Conservation (phyloP, 2,888 invertebrate species). For the Cephus spinipes region DNA sequence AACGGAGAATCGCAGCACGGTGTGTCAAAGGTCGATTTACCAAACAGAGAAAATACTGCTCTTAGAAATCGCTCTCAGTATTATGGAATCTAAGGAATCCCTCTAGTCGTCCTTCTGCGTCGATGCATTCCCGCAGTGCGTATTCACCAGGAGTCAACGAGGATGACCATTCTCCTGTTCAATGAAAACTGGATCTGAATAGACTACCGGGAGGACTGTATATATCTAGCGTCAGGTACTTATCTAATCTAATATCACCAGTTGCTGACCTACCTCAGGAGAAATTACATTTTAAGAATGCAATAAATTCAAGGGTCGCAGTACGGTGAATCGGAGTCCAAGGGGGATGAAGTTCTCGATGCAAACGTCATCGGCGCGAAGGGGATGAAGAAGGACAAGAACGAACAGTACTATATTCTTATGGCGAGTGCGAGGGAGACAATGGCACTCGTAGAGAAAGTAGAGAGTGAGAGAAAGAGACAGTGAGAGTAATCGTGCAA, state of each 20-base stretch:
- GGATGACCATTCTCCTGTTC: neutral
- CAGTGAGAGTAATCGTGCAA: slow-evolving; percentile 2
- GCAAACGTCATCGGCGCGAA: neutral
- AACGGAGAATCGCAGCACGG: neutral
- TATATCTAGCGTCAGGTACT: neutral
- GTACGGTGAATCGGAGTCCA: neutral
- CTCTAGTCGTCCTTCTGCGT: neutral
- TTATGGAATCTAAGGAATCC: neutral
- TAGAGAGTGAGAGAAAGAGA: slow-evolving; percentile 1
- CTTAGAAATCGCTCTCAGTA: neutral
- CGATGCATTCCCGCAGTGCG: neutral
- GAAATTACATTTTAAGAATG: slow-evolving; percentile 45
- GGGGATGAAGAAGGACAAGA: neutral
- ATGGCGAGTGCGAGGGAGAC: slow-evolving; percentile 7
- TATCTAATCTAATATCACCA: neutral
- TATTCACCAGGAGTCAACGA: neutral
- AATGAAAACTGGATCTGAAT: neutral
- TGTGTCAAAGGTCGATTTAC: neutral
- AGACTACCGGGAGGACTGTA: neutral
- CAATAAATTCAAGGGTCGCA: slow-evolving; percentile 43
- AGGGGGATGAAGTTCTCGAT: slow-evolving; percentile 1
- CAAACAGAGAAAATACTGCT: neutral
- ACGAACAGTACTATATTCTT: neutral
- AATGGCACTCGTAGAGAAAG: neutral
- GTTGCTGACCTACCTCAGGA: slow-evolving; percentile 54